Evolutionary conservation across 2,888 invertebrate species (phyloP), one percentile per base, ranked within the genome.

Genomic region (Synanthedon myopaeformis): DNA sequence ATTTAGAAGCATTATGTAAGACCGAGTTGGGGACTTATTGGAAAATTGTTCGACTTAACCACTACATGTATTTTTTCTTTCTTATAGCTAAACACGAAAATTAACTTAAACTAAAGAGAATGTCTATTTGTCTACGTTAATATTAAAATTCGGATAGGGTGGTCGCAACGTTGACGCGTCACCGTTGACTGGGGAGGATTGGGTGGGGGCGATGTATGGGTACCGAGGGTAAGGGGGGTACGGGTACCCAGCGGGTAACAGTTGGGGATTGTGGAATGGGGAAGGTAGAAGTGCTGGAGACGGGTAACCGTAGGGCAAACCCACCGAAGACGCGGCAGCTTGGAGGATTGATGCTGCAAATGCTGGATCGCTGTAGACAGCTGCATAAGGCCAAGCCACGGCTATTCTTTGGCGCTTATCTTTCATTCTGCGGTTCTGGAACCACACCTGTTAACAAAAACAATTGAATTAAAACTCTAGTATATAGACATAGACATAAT

Each of bases 401-500:
- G 97, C 96, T 77, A 97, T 93, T 13, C 97, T 90, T 73, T 99
- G 98, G 0, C 99, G 91, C 70, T 99, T 99, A 87, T 99, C 98
- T 74, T 99, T 97, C 97, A 97, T 97, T 53, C 97, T 89, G 42
- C 97, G 90, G 77, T 97, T 97, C 90, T 97, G 97, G 78, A 99
- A 99, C 99, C 99, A 99, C 17, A 97, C 96, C 96, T 96, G 89
- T 80, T 45, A 4, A 65, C 65, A 75, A 79, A 61, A 52, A 52
- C 41, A 61, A 8, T n/a, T 3, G 13, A 6, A 45, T 45, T 11
- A 13, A 13, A 45, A 45, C 4, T 12, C 45, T 45, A n/a, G 35
- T 35, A 28, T 28, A 1, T 42, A 42, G 4, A 42, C 42, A n/a
- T 42, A n/a, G n/a, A 42, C 42, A 4, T 3, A 0, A 42, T 42